Evolutionary conservation across 1,140 invertebrate genomes (phyloP).

Genomic region (Centruroides vittatus): DNA sequence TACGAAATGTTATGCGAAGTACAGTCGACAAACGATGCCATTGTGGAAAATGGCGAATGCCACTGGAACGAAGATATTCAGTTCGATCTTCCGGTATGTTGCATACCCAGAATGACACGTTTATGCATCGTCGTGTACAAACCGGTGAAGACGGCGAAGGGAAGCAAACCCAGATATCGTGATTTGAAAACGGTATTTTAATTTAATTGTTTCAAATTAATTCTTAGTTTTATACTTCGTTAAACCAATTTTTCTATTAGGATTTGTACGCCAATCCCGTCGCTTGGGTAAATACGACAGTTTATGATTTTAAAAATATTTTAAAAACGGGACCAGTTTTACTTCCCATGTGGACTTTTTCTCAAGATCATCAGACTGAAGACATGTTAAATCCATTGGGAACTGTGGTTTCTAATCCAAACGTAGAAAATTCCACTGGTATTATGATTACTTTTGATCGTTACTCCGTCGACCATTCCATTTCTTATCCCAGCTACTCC

Average conservation of each 20-base stretch:
- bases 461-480: conserved; percentile 47
- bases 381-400: conserved; percentile 73
- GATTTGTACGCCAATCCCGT: conserved; percentile 61
- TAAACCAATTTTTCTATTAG: conserved; percentile 24
- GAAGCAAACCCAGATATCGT: conserved; percentile 36
- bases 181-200: conserved; percentile 16
- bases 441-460: conserved; percentile 67
- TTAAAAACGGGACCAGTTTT: conserved; percentile 69
- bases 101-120: conserved; percentile 74
- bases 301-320: conserved; percentile 85
- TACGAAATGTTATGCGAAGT: conserved; percentile 61
- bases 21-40: conserved; percentile 45
- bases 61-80: conserved; percentile 62
- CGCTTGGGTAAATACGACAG: conserved; percentile 85
- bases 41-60: conserved; percentile 45
- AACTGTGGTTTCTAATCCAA: conserved; percentile 72
- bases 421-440: conserved; percentile 57
- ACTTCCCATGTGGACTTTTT: conserved; percentile 80
- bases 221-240: no score
- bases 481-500: conserved; percentile 54
- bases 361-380: conserved; percentile 60
- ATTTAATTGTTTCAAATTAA: no score
- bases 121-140: conserved; percentile 62
- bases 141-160: conserved; percentile 42
- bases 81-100: conserved; percentile 59